These are phyloP conservation scores for Danio kyathit DNA, from an alignment of 2,797 vertebrate species.

Conservation along the genomic window DNA sequence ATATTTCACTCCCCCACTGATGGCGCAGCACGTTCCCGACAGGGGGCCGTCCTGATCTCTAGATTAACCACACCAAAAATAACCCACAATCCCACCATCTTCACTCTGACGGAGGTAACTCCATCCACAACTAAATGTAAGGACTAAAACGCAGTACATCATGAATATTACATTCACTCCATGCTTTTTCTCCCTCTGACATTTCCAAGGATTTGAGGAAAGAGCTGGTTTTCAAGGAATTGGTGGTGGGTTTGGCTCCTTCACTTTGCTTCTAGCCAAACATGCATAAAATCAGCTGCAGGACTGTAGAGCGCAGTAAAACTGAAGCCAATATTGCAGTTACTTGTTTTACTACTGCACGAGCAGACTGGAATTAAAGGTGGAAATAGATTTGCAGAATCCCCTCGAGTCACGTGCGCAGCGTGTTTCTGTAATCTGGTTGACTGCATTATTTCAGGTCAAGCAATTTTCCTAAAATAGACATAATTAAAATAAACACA, in stretches of 20 bases:
- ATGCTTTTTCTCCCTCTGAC: conserved; percentile 18
- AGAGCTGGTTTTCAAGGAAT: background rate
- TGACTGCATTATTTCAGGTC: conserved; percentile 31
- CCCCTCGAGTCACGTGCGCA: conserved; percentile 16
- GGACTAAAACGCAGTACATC: conserved; percentile 8
- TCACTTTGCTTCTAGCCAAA: conserved; percentile 7
- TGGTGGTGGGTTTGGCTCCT: background rate
- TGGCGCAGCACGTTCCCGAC: conserved; percentile 53
- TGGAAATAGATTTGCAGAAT: conserved; percentile 30
- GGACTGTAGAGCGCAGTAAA: conserved; percentile 28
- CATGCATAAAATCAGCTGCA: conserved; percentile 17
- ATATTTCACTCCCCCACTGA: conserved; percentile 64
- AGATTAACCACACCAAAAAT: conserved; percentile 64
- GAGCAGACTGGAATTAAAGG: conserved; percentile 46
- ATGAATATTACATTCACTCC: conserved; percentile 42
- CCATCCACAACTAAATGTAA: conserved; percentile 30
- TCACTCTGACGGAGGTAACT: conserved; percentile 17
- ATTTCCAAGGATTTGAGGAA: conserved; percentile 11
- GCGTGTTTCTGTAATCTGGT: conserved; percentile 32
- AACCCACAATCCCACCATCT: conserved; percentile 50
- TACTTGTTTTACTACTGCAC: conserved; percentile 25
- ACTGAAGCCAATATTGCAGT: conserved; percentile 33
- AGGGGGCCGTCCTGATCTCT: conserved; percentile 56
- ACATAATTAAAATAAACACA: conserved; percentile 49
- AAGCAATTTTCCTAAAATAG: conserved; percentile 40